These are phyloP conservation scores for Larimichthys crocea DNA, from an alignment of 2,113 vertebrate species.

Conservation along the genomic window DNA sequence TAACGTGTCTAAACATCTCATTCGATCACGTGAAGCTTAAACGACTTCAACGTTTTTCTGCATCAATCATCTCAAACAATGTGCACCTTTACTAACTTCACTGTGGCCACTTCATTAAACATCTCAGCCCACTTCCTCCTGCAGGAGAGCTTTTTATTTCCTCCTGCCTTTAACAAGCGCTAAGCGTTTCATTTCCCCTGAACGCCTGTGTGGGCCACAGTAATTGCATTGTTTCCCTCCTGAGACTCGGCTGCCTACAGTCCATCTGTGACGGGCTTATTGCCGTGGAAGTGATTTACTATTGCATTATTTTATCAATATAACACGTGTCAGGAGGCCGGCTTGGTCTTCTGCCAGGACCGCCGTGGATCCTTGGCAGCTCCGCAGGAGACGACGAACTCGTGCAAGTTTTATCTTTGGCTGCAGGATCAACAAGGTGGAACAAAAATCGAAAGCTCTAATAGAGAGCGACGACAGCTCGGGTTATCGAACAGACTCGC, in stretches of 20 bases:
- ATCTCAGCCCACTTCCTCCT: neutral
- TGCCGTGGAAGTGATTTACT: conserved; percentile 47
- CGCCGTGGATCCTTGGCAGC: neutral
- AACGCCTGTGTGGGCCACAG: conserved; percentile 55
- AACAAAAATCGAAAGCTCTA: neutral
- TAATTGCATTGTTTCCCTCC: conserved; percentile 65
- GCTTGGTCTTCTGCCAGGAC: neutral
- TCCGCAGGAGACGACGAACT: conserved; percentile 25
- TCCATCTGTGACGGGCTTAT: conserved; percentile 53
- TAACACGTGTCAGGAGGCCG: neutral
- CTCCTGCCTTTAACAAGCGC: conserved; percentile 43
- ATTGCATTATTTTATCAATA: conserved; percentile 46
- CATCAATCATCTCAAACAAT: neutral
- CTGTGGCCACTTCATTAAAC: conserved; percentile 23
- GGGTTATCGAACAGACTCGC: neutral
- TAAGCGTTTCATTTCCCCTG: conserved; percentile 63
- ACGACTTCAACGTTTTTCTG: neutral
- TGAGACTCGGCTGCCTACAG: conserved; percentile 59
- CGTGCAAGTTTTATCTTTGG: neutral
- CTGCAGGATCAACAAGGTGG: neutral
- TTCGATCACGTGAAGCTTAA: neutral
- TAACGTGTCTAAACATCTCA: neutral
- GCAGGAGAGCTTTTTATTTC: conserved; percentile 37
- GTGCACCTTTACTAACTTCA: neutral
- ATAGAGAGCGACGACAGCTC: no score